Evolutionary conservation across 2,888 invertebrate species (phyloP).

Genomic region (Conus canariensis): DNA sequence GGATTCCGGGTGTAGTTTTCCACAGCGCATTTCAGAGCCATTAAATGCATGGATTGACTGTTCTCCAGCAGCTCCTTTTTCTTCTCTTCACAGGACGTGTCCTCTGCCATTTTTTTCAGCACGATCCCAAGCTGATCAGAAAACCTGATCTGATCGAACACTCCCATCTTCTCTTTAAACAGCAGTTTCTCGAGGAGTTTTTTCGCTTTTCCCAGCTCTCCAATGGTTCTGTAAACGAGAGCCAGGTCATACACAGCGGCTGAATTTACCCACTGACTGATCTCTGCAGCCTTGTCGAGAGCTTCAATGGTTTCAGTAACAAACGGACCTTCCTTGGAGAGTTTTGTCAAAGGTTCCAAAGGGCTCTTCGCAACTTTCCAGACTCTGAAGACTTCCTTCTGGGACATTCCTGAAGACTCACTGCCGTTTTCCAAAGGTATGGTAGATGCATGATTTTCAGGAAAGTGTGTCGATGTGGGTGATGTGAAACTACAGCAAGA

Average conservation of each 20-base stretch:
- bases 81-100: background rate
- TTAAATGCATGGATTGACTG: slow-evolving; percentile 2
- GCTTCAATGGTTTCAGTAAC: background rate
- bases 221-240: background rate
- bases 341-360: too few species aligned
- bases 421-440: background rate
- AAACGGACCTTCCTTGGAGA: background rate
- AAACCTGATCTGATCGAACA: background rate
- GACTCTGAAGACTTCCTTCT: background rate
- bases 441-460: background rate
- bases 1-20: background rate
- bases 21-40: background rate
- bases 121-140: background rate
- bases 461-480: too few species aligned
- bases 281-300: background rate
- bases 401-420: background rate
- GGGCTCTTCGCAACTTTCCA: background rate
- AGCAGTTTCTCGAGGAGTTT: background rate
- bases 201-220: background rate
- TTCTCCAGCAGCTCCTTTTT: background rate
- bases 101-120: background rate
- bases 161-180: background rate
- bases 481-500: too few species aligned
- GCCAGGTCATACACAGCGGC: slow-evolving; percentile 1
- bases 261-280: background rate